Evolutionary conservation across 2,113 vertebrate genomes (phyloP), one percentile per base, ranked within the genome.

Genomic region (Typhlomys cinereus): DNA sequence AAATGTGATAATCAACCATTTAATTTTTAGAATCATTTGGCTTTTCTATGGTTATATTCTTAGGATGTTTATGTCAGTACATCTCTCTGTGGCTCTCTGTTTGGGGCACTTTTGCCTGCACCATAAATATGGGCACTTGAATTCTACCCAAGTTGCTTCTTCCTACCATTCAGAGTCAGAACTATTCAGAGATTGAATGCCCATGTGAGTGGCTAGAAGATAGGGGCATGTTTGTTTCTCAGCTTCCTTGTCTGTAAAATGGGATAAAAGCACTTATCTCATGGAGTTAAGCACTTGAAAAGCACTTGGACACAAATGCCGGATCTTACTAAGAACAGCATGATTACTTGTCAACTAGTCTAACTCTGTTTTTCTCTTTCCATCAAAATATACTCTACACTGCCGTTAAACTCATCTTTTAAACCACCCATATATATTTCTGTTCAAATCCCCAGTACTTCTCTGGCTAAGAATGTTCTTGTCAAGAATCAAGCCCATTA

Each of bases 401-500:
- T 59, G 57, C 17, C 46, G 78, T 52, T 14, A 69, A 62, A 62
- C 13, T 3, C 6, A 27, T 52, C 67, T 85, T 82, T 52, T 64
- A 70, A 87, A 66, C 46, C 57, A 66, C 11, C 12, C 41, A 91
- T 25, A 71, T 6, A 82, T 10, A 82, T 9, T 57, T 82, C 27
- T 87, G 71, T 36, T 90, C 25, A 89, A 91, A 73, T 69, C 71
- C 80, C n/a, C 66, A 74, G 20, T 84, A 13, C 83, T 86, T 75
- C n/a, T n/a, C 21, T 80, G 67, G 70, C 76, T 62, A 89, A 79
- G 81, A 85, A 59, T 61, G 84, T 7, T 88, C 10, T n/a, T 71
- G 64, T 36, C 64, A 92, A 87, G 27, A 87, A 84, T 7, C 36
- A 92, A 84, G 12, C 39, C 50, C 48, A 36, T 25, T 81, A n/a